Percentiles rank a stretch among this genome's conserved stretches.
Evolutionary conservation across 64 coral and sea anemone genomes (phyloP).

Genomic region (Pocillopora verrucosa): DNA sequence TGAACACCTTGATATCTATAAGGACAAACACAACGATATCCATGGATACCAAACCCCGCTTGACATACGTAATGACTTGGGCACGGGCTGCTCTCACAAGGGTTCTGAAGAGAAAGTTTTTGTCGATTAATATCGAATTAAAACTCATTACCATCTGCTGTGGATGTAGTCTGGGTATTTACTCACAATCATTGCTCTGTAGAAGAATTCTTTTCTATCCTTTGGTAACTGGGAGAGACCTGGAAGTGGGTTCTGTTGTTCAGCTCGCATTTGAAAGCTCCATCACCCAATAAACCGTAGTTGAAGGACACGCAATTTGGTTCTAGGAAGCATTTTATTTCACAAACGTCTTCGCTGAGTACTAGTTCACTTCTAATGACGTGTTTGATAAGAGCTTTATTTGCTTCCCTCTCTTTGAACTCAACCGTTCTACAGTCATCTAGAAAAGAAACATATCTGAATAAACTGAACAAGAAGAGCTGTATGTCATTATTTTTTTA

Average conservation of each 20-base stretch:
- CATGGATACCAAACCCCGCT: not conserved
- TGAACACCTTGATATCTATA: conserved; percentile 2
- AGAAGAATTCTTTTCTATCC: not conserved
- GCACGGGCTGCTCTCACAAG: conserved; percentile 10
- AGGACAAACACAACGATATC: conserved; percentile 26
- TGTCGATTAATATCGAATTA: too few relatives aligned
- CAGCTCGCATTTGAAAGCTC: not conserved
- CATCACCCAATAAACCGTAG: not conserved
- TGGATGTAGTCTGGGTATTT: not conserved
- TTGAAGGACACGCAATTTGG: conserved; percentile 29
- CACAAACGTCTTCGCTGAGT: not conserved
- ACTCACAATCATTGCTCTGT: not conserved
- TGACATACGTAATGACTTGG: not conserved
- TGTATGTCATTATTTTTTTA: too few relatives aligned
- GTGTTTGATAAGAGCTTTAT: not conserved
- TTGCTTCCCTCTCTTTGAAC: not conserved
- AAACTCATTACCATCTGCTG: too few relatives aligned
- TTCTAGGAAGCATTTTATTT: conserved; percentile 9
- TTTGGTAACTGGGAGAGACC: not conserved
- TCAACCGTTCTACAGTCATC: not conserved
- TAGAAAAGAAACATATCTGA: not conserved
- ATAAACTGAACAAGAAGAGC: too few relatives aligned
- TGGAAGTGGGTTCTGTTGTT: not conserved
- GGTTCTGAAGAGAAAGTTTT: not conserved
- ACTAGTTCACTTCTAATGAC: not conserved